Percentiles rank a stretch among this genome's conserved stretches.
Conservation (phyloP, 2,113 vertebrate species). For the Spermophilus dauricus region DNA sequence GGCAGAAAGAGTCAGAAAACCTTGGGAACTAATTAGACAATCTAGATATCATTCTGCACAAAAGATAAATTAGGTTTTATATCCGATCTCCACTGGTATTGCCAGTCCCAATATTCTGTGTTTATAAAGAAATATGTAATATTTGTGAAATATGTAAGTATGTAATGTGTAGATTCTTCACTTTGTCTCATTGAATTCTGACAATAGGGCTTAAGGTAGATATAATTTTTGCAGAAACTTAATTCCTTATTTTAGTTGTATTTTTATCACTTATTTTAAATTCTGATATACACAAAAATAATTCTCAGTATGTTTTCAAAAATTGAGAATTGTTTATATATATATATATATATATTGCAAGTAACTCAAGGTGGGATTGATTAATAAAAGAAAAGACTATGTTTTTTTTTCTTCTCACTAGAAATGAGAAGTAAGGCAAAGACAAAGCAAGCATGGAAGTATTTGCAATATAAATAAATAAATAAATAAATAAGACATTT, state of each 20-base stretch:
- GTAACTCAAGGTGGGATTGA: not conserved
- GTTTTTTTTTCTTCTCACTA: not conserved
- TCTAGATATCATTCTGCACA: not conserved
- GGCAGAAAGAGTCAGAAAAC: not conserved
- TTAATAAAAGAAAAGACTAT: conserved; percentile 41
- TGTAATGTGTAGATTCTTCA: not conserved
- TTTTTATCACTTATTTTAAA: conserved; percentile 16
- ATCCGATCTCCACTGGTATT: not conserved
- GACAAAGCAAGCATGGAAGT: not conserved
- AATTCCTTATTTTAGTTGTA: not conserved
- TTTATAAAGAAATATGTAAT: not conserved
- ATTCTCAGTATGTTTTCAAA: not conserved
- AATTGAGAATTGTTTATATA: not conserved
- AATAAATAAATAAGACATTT: not conserved
- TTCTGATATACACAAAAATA: conserved; percentile 29
- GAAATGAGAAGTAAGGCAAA: conserved; percentile 20
- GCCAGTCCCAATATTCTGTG: not conserved
- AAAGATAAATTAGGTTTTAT: not conserved
- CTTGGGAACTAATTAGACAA: not conserved
- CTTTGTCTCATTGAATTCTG: conserved; percentile 6
- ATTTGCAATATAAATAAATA: not conserved
- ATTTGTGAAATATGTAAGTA: not conserved
- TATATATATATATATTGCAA: not conserved
- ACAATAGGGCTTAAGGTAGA: not conserved
- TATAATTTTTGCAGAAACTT: not conserved